A percentile compares a stretch with the other conserved stretches of the same genome.
Evolutionary conservation across 2,797 vertebrate genomes (phyloP).

Genomic region (Sphaeramia orbicularis): DNA sequence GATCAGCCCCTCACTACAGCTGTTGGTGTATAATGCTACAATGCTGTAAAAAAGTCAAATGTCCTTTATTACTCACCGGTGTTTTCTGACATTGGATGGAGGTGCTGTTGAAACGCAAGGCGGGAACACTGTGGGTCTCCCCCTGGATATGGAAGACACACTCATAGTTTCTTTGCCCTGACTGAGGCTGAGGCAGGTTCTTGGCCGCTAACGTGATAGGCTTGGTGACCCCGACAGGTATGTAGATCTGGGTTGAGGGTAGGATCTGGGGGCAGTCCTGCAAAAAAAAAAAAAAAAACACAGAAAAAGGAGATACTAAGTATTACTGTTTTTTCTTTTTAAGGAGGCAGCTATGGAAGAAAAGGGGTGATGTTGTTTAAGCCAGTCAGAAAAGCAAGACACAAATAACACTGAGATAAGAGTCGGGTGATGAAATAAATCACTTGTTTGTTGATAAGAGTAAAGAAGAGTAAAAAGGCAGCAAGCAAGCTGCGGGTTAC

Average conservation of each 20-base stretch:
- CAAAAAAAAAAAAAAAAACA: constrained; percentile 2
- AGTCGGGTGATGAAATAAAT: constrained; percentile 42
- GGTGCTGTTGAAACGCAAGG: constrained; percentile 98
- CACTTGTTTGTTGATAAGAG: constrained; percentile 32
- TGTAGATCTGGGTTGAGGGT: constrained; percentile 96
- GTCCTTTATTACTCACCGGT: constrained; percentile 85
- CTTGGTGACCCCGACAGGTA: constrained; percentile 95
- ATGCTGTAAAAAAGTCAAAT: too few relatives aligned
- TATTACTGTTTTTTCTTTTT: constrained; percentile 1
- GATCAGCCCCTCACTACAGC: too few relatives aligned
- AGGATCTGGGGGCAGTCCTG: constrained; percentile 98
- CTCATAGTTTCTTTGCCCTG: constrained; percentile 96
- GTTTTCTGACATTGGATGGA: constrained; percentile 99
- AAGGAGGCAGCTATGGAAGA: constrained; percentile 10
- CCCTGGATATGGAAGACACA: constrained; percentile 97
- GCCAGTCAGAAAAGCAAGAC: constrained; percentile 18
- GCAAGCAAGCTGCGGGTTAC: constrained; percentile 10
- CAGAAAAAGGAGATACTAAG: background rate
- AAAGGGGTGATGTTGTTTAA: constrained; percentile 7
- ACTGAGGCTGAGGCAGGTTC: constrained; percentile 97
- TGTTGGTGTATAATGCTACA: too few relatives aligned
- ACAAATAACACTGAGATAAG: constrained; percentile 28
- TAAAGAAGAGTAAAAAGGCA: constrained; percentile 1
- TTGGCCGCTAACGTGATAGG: constrained; percentile 95
- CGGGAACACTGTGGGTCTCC: constrained; percentile 89